A percentile compares a stretch with the other conserved stretches of the same genome.
Conservation (phyloP, 2,888 invertebrate genomes). For the Cataglyphis rosenhaueri region DNA sequence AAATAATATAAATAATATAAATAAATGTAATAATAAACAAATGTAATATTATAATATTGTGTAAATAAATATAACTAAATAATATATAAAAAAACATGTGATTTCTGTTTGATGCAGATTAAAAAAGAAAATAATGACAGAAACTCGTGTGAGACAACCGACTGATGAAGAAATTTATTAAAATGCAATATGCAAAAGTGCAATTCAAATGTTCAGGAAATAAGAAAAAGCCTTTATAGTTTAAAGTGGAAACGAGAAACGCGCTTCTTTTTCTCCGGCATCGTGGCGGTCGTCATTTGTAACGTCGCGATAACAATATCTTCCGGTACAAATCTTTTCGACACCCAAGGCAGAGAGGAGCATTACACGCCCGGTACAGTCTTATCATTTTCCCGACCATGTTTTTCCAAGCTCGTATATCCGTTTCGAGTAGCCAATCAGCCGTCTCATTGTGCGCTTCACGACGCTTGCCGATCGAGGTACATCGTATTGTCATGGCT, state of each 20-base stretch:
- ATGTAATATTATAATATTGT: too few relatives aligned
- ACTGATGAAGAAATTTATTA: slow-evolving; percentile 7
- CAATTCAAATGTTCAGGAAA: not conserved
- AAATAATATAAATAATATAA: too few relatives aligned
- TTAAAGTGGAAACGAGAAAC: not conserved
- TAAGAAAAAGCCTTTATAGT: not conserved
- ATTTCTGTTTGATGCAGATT: not conserved
- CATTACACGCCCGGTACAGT: slow-evolving; percentile 14
- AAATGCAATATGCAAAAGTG: not conserved
- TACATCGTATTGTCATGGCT: slow-evolving; percentile 17
- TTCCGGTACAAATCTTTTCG: slow-evolving; percentile 18
- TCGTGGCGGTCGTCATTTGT: slow-evolving; percentile 2
- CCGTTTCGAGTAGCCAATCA: slow-evolving; percentile 47
- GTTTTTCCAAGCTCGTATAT: slow-evolving; percentile 43
- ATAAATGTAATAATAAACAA: too few relatives aligned
- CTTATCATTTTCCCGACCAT: slow-evolving; percentile 39
- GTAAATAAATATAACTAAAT: too few relatives aligned
- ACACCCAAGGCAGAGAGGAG: not conserved
- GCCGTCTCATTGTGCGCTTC: slow-evolving; percentile 43
- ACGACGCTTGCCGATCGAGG: slow-evolving; percentile 20
- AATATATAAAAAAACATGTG: not conserved
- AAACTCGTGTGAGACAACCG: not conserved
- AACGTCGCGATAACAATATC: slow-evolving; percentile 39
- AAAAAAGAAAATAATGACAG: not conserved
- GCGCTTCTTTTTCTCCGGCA: not conserved